These are phyloP conservation scores for Nomada lathburiana DNA, from an alignment of 2,888 invertebrate genomes.

Conservation along the genomic window DNA sequence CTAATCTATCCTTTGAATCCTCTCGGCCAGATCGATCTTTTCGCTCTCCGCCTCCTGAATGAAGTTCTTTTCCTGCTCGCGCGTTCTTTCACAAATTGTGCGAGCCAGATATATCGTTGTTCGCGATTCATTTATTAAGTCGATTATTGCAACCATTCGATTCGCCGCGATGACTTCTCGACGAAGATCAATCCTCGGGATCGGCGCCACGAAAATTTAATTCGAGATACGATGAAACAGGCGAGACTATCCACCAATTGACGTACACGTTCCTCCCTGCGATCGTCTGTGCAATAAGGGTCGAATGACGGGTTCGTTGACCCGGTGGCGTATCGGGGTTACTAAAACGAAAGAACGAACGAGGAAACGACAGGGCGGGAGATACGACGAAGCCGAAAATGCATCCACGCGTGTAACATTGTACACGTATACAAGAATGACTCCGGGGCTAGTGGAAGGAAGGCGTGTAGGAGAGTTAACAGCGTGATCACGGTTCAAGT, in stretches of 20 bases:
- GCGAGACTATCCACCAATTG: too few species aligned
- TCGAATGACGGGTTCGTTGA: too few species aligned
- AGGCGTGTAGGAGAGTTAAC: constrained; percentile 71
- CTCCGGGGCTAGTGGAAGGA: constrained; percentile 15
- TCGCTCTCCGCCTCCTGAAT: not conserved
- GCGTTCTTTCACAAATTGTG: not conserved
- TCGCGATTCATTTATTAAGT: too few species aligned
- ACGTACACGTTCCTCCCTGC: too few species aligned
- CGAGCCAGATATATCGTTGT: too few species aligned
- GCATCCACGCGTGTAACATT: not conserved
- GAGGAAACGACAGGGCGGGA: not conserved
- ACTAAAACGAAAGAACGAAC: not conserved
- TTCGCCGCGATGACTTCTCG: too few species aligned
- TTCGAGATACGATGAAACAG: too few species aligned
- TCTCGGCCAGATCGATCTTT: not conserved
- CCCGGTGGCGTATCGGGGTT: too few species aligned
- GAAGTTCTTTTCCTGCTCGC: not conserved
- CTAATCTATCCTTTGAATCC: not conserved
- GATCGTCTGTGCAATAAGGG: too few species aligned
- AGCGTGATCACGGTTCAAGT: constrained; percentile 78
- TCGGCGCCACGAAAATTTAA: too few species aligned
- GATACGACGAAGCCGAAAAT: not conserved
- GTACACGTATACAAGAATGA: constrained; percentile 22
- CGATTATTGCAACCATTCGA: too few species aligned
- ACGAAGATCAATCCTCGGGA: too few species aligned